Percentiles rank a stretch among this genome's conserved stretches.
These are phyloP conservation scores for Gymnopithys bicolor DNA, from an alignment of 2,797 vertebrate genomes.

Conservation along the genomic window DNA sequence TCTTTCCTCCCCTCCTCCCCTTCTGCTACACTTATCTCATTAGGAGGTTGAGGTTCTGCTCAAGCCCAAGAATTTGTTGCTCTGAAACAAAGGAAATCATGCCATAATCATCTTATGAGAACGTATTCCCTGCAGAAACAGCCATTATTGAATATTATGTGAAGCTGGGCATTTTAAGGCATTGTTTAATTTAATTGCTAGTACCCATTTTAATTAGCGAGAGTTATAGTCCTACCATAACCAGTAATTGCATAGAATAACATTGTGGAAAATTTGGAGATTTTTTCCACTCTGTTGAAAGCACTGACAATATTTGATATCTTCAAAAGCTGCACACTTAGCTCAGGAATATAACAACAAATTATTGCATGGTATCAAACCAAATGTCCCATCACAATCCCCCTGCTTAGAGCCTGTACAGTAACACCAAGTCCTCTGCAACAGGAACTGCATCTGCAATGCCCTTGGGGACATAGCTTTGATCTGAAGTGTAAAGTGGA, in stretches of 20 bases:
- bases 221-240: neutral
- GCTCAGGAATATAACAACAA: neutral
- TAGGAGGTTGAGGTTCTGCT: neutral
- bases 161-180: neutral
- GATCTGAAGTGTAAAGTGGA: neutral
- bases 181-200: conserved; percentile 23
- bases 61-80: neutral
- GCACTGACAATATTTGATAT: neutral
- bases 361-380: neutral
- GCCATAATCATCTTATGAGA: neutral
- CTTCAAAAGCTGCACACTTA: neutral
- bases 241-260: neutral
- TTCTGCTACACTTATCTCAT: neutral
- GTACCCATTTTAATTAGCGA: conserved; percentile 14
- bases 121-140: neutral
- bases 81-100: neutral
- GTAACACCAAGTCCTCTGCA: neutral
- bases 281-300: neutral
- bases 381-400: neutral
- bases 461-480: neutral
- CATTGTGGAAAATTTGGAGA: neutral
- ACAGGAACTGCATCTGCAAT: neutral
- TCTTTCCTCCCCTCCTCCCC: neutral
- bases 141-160: neutral
- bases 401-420: neutral